Evolutionary conservation across 1,140 invertebrate genomes (phyloP).

Genomic region (Helicoverpa zea): DNA sequence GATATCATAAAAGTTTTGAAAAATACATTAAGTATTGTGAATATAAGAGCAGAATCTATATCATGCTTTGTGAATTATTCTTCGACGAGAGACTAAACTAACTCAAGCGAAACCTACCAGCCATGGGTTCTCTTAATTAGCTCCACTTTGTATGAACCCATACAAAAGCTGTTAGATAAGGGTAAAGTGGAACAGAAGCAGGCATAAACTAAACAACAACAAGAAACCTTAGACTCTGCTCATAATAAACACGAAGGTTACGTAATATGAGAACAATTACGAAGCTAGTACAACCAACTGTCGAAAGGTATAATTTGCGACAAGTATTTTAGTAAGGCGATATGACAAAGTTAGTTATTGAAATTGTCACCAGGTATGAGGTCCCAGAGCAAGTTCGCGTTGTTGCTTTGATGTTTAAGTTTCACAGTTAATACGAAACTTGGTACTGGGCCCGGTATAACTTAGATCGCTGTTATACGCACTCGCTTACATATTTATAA

Average conservation of each 20-base stretch:
- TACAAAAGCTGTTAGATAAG: too few relatives aligned
- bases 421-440: conserved; percentile 58
- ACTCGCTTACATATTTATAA: conserved; percentile 48
- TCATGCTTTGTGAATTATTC: too few relatives aligned
- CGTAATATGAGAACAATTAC: conserved; percentile 11
- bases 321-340: conserved; percentile 54
- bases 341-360: conserved; percentile 63
- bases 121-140: too few relatives aligned
- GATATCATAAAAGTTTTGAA: too few relatives aligned
- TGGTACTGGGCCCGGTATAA: conserved; percentile 56
- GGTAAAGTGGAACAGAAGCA: too few relatives aligned
- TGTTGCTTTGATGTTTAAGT: conserved; percentile 62
- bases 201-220: neutral
- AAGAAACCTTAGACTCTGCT: neutral
- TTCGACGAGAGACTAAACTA: too few relatives aligned
- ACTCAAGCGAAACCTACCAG: too few relatives aligned
- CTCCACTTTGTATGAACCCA: too few relatives aligned
- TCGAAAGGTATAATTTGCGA: conserved; percentile 36
- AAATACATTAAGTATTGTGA: too few relatives aligned
- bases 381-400: conserved; percentile 54
- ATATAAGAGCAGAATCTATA: too few relatives aligned
- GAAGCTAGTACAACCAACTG: neutral
- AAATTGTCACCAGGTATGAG: conserved; percentile 63
- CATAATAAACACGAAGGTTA: conserved; percentile 7
- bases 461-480: conserved; percentile 46